Conservation (phyloP, 2,888 invertebrate species). For the Napeogenes sylphis region DNA sequence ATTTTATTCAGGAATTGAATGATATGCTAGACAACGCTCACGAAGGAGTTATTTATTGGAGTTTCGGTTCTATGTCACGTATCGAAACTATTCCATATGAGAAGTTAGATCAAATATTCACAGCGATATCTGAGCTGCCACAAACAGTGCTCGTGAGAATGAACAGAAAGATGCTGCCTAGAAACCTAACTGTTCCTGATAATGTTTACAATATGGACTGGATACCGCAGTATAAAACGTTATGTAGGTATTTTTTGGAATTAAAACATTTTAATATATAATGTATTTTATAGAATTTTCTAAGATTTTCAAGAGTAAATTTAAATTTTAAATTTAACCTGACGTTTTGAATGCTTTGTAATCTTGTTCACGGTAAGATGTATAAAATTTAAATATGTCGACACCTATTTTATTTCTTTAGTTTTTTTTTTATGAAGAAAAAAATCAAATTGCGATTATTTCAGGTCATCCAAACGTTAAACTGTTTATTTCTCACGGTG, state of each 20-base stretch:
- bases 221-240: conserved; percentile 76
- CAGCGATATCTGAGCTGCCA: conserved; percentile 69
- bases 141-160: conserved; percentile 77
- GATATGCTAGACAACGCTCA: conserved; percentile 60
- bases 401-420: too few relatives aligned
- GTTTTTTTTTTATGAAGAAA: neutral
- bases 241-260: conserved; percentile 59
- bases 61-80: conserved; percentile 78
- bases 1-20: conserved; percentile 24
- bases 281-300: too few relatives aligned
- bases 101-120: conserved; percentile 66
- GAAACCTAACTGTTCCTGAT: conserved; percentile 66
- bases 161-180: conserved; percentile 63
- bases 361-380: too few relatives aligned
- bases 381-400: too few relatives aligned
- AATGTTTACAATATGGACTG: conserved; percentile 72
- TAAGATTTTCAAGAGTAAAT: too few relatives aligned
- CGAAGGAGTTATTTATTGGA: conserved; percentile 77
- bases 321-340: too few relatives aligned
- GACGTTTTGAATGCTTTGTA: too few relatives aligned
- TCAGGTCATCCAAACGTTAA: conserved; percentile 75
- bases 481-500: conserved; percentile 80
- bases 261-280: too few relatives aligned
- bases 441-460: neutral
- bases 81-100: conserved; percentile 73